Evolutionary conservation across 2,113 vertebrate genomes (phyloP), one percentile per base, ranked within the genome.

Genomic region (Chloroceryle aenea): DNA sequence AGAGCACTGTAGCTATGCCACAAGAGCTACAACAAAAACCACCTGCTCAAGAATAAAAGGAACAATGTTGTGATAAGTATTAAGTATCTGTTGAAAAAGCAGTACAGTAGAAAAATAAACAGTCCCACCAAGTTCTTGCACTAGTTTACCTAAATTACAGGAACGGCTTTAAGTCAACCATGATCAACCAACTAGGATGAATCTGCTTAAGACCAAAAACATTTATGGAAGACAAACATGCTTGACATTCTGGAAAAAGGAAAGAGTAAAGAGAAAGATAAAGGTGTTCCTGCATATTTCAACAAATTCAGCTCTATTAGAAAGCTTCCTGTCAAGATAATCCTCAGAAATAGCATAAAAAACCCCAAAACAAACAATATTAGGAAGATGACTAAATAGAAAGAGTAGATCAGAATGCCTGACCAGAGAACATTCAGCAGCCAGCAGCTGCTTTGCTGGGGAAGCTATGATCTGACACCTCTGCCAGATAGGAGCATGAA

Each of bases 121-220:
- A 87, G 73, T 76, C 32, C 32, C 27, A 66, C 45, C 42, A n/a
- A 53, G 92, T 61, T 93, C 95, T 73, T 94, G 79, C 85, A 90
- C 86, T 30, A 74, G 85, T 92, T 95, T 78, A 84, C 5, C 8
- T 59, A 92, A 93, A 42, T 43, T 88, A 74, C 3, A 8, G 85
- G 64, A 93, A 95, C n/a, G 67, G 86, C 72, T 92, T 75, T 85
- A 93, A 93, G 43, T 93, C 89, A 92, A 27, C 89, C 56, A 47
- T 81, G 79, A 95, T 97, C 95, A n/a, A n/a, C n/a, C n/a, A n/a
- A 92, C 88, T 89, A 75, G 89, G 89, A 79, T 87, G 73, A 80
- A 90, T 42, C 89, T 93, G 90, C 89, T 93, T 95, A 95, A 92
- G 89, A 84, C 86, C 84, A 85, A 89, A 97, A 95, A 62, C 67